Percentiles rank a stretch among this genome's conserved stretches.
These are phyloP conservation scores for Chironex yamaguchii DNA, from an alignment of 30 jellyfish, hydroid and myxozoan genomes.

Conservation along the genomic window DNA sequence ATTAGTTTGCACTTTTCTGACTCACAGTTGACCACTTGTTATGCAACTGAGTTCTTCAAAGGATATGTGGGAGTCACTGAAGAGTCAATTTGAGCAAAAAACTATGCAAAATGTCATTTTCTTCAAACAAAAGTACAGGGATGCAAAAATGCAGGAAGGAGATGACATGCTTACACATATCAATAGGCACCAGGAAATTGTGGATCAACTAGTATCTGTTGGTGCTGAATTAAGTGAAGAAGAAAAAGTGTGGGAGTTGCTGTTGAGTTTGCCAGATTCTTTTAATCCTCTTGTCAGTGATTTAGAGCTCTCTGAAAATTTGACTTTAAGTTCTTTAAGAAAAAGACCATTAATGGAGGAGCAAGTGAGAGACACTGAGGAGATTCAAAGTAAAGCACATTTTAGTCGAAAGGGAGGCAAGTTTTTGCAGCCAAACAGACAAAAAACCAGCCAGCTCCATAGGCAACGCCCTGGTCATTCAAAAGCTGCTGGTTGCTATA, in stretches of 20 bases:
- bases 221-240: background rate
- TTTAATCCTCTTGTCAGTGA: background rate
- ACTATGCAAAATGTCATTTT: background rate
- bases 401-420: no score
- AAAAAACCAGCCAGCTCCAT: no score
- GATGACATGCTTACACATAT: background rate
- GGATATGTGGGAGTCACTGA: background rate
- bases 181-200: background rate
- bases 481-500: no score
- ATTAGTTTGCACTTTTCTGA: background rate
- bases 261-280: background rate
- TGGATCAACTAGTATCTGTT: background rate
- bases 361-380: no score
- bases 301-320: background rate
- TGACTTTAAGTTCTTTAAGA: background rate
- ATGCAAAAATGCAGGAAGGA: background rate
- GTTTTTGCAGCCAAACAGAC: no score
- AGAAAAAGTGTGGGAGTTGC: background rate
- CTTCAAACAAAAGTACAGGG: background rate
- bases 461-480: no score
- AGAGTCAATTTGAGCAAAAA: background rate
- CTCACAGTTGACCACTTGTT: background rate
- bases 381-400: no score
- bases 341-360: no score
- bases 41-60: background rate